These are phyloP conservation scores for Psittacula derbiana DNA, from an alignment of 2,797 vertebrate genomes.

Conservation along the genomic window DNA sequence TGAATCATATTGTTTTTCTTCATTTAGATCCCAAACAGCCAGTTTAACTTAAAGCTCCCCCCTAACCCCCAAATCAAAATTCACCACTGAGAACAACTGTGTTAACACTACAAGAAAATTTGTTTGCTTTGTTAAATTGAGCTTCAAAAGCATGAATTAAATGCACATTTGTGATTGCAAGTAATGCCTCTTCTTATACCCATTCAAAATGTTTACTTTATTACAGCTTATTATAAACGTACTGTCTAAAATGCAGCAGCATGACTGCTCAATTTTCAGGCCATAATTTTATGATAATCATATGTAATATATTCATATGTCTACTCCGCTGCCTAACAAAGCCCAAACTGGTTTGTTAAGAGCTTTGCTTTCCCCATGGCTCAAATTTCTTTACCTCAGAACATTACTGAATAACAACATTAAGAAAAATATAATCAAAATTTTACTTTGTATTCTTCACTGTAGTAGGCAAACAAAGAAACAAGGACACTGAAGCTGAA, in stretches of 20 bases:
- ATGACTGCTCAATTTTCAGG: conserved; percentile 74
- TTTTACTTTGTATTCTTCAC: not conserved
- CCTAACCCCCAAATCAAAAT: conserved; percentile 57
- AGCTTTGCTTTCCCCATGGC: not conserved
- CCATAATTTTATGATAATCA: conserved; percentile 79
- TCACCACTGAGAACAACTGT: conserved; percentile 67
- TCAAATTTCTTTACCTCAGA: conserved; percentile 32
- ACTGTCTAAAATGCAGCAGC: conserved; percentile 75
- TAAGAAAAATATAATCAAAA: conserved; percentile 20
- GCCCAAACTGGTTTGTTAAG: conserved; percentile 52
- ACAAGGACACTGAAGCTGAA: not conserved
- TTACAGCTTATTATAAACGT: conserved; percentile 77
- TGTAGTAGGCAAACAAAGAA: not conserved
- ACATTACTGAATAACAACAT: not conserved
- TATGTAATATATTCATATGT: conserved; percentile 74
- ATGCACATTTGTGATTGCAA: conserved; percentile 65
- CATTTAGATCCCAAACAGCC: conserved; percentile 41
- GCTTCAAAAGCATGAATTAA: conserved; percentile 74
- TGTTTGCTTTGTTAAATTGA: conserved; percentile 78
- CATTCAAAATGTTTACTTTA: conserved; percentile 75
- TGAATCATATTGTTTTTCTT: conserved; percentile 45
- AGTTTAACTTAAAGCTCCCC: conserved; percentile 40
- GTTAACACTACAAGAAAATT: conserved; percentile 71
- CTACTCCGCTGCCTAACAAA: conserved; percentile 69
- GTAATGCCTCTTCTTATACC: conserved; percentile 70